Base-by-base conservation (phyloP, 2,113 vertebrate species). In the Cyprinodon tularosa region DNA sequence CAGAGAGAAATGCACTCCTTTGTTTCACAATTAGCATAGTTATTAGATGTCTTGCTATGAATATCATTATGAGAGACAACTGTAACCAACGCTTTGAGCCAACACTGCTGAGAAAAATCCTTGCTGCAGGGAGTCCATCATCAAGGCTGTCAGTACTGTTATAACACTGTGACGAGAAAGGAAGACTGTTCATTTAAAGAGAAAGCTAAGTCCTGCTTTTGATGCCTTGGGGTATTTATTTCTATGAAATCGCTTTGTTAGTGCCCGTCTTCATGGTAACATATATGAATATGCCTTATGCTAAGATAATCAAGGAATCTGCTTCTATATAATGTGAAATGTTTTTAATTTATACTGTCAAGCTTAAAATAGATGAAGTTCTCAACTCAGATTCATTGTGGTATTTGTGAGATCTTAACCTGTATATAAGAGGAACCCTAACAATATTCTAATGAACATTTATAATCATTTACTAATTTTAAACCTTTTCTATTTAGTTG, bases 1-100 rank as follows among this genome's bases (percentile, higher is more conserved):
- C 78, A 42, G 42, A 80, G n/a, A 64, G 84, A 74, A 76, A 37
- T n/a, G 14, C 50, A 66, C 29, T 75, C 62, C 62, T 63, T 81
- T 74, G 65, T 81, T 82, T 77, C 57, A 76, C 86, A 70, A 86
- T 90, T 85, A 85, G 81, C 47, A 67, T 63, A 74, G 69, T 85
- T 86, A 83, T 79, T 80, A 71, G 66, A 81, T 72, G 42, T 84
- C 60, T 74, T 75, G 1, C 81, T 38, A 67, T 78, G 59, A 88
- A 80, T 69, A 73, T 61, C 79, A 74, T 86, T 71, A 84, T 42
- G 50, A 47, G 1, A 37, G n/a, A 17, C 61, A 67, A 81, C 36
- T 29, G 68, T 37, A 45, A 72, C 45, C 62, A 71, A 62, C 57
- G 64, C 42, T 75, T 66, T 77, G 22, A 66, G 71, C n/a, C 59